Conservation (phyloP, 2,888 invertebrate genomes). For the Watsonalla binaria region DNA sequence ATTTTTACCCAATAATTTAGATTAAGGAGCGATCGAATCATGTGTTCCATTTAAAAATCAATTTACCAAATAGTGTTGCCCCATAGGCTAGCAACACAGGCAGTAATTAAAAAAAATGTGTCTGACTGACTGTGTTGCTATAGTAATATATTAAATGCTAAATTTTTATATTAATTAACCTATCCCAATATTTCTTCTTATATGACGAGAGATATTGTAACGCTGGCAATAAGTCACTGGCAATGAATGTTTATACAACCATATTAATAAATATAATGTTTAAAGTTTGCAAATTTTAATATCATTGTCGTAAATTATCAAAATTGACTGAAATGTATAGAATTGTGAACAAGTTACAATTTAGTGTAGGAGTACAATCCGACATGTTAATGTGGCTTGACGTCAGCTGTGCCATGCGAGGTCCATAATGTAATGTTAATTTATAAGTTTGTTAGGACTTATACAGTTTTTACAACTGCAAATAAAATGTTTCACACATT, state of each 20-base stretch:
- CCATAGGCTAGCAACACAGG: conserved; percentile 1
- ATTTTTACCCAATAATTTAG: conserved; percentile 48
- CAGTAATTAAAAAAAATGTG: neutral
- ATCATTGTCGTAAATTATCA: conserved; percentile 1
- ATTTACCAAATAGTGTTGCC: conserved; percentile 2
- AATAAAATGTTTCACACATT: conserved; percentile 76
- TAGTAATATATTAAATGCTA: neutral
- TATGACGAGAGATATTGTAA: neutral
- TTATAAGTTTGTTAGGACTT: conserved; percentile 79
- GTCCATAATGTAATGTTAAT: conserved; percentile 75
- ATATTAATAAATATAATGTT: neutral
- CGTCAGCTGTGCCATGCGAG: conserved; percentile 73
- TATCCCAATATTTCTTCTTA: neutral
- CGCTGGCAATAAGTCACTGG: conserved; percentile 2
- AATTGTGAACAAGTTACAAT: conserved; percentile 34
- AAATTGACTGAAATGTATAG: conserved; percentile 47
- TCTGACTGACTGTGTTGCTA: neutral
- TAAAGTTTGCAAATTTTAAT: neutral
- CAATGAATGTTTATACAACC: neutral
- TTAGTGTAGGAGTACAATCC: conserved; percentile 38
- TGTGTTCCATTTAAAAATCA: conserved; percentile 17
- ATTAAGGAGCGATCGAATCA: conserved; percentile 42
- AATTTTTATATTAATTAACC: conserved; percentile 1
- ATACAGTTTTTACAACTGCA: conserved; percentile 80
- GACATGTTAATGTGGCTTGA: conserved; percentile 40